Evolutionary conservation across 1,140 invertebrate genomes (phyloP).

Genomic region (Hycleus cichorii): DNA sequence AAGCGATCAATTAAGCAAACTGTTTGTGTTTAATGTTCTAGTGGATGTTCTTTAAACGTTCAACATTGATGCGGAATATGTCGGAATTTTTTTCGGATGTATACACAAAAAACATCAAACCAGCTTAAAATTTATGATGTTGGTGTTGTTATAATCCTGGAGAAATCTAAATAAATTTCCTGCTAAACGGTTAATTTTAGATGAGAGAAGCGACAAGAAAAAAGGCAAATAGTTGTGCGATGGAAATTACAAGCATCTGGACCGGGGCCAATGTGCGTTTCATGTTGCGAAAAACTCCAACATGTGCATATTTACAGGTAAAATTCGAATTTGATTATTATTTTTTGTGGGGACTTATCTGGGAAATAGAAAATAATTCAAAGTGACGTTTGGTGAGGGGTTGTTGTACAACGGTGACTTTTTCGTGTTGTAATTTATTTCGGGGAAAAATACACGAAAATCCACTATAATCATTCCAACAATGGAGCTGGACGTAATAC

Average conservation of each 20-base stretch:
- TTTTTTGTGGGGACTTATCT: too few relatives aligned
- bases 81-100: not conserved
- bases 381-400: constrained; percentile 12
- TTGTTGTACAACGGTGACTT: constrained; percentile 14
- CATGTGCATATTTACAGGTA: constrained; percentile 1
- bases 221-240: too few relatives aligned
- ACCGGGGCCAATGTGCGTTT: constrained; percentile 13
- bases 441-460: constrained; percentile 22
- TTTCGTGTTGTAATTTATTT: constrained; percentile 23
- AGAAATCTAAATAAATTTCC: constrained; percentile 6
- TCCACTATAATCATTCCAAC: constrained; percentile 19
- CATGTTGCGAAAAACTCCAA: constrained; percentile 1
- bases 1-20: constrained; percentile 13
- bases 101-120: too few relatives aligned
- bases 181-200: constrained; percentile 15
- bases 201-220: not conserved
- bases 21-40: constrained; percentile 3
- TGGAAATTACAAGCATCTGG: constrained; percentile 16
- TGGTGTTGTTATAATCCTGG: too few relatives aligned
- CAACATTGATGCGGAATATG: constrained; percentile 4
- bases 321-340: too few relatives aligned
- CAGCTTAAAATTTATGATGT: too few relatives aligned
- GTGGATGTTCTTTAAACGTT: not conserved
- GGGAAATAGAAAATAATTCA: constrained; percentile 5
- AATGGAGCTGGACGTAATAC: constrained; percentile 12